These are phyloP conservation scores for Psilanteris sp. DNA, from an alignment of 1,140 invertebrate species.

Conservation along the genomic window DNA sequence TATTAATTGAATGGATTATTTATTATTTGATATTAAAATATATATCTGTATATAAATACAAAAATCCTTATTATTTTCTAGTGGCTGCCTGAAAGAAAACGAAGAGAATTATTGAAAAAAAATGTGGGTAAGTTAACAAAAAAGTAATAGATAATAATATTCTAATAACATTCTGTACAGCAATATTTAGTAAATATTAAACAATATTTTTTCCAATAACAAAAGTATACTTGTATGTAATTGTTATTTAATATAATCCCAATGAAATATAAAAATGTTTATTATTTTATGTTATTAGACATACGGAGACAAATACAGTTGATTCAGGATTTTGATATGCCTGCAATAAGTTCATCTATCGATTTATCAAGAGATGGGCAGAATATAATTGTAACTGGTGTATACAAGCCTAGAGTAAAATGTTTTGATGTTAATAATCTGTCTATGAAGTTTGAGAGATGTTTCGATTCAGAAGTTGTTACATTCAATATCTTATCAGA, in stretches of 20 bases:
- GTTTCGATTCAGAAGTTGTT: constrained; percentile 97
- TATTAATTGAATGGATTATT: too few relatives aligned
- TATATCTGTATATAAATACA: not conserved
- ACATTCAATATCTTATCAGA: constrained; percentile 93
- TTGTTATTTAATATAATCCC: too few relatives aligned
- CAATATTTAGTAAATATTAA: too few relatives aligned
- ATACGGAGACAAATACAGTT: constrained; percentile 94
- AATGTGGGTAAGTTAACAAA: constrained; percentile 84
- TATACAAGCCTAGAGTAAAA: constrained; percentile 97
- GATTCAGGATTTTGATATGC: constrained; percentile 99
- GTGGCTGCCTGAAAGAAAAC: constrained; percentile 96
- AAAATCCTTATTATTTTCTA: constrained; percentile 81
- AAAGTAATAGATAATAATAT: too few relatives aligned
- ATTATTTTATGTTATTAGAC: constrained; percentile 83
- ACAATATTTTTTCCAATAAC: too few relatives aligned
- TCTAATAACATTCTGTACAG: too few relatives aligned
- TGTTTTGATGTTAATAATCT: constrained; percentile 98
- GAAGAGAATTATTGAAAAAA: constrained; percentile 91
- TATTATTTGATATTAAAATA: constrained; percentile 25
- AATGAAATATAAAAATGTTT: too few relatives aligned
- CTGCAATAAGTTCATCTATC: constrained; percentile 92
- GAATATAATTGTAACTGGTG: constrained; percentile 95
- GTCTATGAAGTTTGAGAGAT: constrained; percentile 98
- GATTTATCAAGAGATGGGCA: constrained; percentile 94
- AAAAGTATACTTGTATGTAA: too few relatives aligned